Conservation (phyloP, 1,140 invertebrate species). For the Lepidurus packardi region DNA sequence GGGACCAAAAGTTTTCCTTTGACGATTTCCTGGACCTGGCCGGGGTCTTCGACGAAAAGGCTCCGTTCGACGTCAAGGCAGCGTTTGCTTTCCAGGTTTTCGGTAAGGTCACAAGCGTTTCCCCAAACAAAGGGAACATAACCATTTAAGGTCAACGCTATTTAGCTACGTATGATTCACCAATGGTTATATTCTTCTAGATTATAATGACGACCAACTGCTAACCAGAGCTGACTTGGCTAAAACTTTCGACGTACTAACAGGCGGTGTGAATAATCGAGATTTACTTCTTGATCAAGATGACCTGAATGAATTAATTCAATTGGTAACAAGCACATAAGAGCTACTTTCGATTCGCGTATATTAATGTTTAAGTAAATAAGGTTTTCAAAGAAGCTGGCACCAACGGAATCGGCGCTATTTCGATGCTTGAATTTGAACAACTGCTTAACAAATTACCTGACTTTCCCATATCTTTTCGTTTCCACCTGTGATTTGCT, state of each 20-base stretch:
- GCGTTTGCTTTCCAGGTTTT: slow-evolving; percentile 28
- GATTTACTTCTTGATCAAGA: neutral
- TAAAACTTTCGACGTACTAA: neutral
- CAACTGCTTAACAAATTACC: slow-evolving; percentile 23
- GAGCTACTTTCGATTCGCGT: neutral
- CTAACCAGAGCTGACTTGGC: neutral
- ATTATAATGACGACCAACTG: slow-evolving; percentile 24
- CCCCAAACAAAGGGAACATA: neutral
- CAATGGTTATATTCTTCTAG: slow-evolving; percentile 7
- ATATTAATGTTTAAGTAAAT: neutral
- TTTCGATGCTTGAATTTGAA: slow-evolving; percentile 20
- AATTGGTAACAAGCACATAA: neutral
- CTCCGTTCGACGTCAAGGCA: slow-evolving; percentile 25
- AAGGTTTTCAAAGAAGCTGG: slow-evolving; percentile 26
- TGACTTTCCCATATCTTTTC: slow-evolving; percentile 27
- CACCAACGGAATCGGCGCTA: neutral
- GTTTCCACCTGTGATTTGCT: slow-evolving; percentile 24
- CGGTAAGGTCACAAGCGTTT: slow-evolving; percentile 24
- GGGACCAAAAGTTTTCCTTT: slow-evolving; percentile 27
- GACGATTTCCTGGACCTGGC: slow-evolving; percentile 27
- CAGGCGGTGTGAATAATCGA: neutral
- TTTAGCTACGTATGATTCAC: neutral
- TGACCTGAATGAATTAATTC: slow-evolving; percentile 14
- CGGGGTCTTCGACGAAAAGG: slow-evolving; percentile 28
- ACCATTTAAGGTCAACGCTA: neutral